Percentiles rank a stretch among this genome's conserved stretches.
These are phyloP conservation scores for Leucopsar rothschildi DNA, from an alignment of 2,113 vertebrate species.

Conservation along the genomic window DNA sequence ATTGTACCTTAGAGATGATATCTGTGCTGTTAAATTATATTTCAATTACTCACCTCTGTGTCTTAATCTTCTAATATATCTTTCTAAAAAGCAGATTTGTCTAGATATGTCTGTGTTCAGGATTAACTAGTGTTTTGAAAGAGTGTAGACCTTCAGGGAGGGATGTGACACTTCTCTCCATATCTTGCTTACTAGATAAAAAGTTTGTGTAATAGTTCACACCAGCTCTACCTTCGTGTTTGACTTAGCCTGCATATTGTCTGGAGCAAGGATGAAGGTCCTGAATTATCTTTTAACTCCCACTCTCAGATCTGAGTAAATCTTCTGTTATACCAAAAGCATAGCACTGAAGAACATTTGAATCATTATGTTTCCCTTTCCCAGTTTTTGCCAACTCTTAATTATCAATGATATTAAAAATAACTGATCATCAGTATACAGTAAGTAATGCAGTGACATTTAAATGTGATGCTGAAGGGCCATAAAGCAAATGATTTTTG, in stretches of 20 bases:
- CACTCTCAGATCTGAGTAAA: background rate
- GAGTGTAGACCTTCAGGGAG: background rate
- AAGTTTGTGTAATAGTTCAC: background rate
- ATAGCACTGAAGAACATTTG: background rate
- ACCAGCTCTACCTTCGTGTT: background rate
- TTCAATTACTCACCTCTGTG: background rate
- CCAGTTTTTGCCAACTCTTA: background rate
- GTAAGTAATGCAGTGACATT: background rate
- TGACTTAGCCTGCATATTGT: background rate
- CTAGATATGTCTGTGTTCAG: background rate
- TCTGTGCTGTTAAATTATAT: background rate
- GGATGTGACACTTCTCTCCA: background rate
- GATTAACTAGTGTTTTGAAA: background rate
- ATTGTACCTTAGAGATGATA: background rate
- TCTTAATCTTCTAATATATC: background rate
- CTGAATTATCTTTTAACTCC: background rate
- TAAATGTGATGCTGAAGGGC: background rate
- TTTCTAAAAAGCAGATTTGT: background rate
- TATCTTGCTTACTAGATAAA: background rate
- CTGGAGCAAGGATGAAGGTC: background rate
- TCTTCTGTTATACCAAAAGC: background rate
- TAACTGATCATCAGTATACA: background rate
- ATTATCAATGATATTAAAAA: background rate
- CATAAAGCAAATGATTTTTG: background rate
- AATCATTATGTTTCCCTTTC: background rate